Percentiles rank a stretch among this genome's conserved stretches.
These are phyloP conservation scores for Tetragonula clypearis DNA, from an alignment of 1,140 invertebrate species.

Conservation along the genomic window DNA sequence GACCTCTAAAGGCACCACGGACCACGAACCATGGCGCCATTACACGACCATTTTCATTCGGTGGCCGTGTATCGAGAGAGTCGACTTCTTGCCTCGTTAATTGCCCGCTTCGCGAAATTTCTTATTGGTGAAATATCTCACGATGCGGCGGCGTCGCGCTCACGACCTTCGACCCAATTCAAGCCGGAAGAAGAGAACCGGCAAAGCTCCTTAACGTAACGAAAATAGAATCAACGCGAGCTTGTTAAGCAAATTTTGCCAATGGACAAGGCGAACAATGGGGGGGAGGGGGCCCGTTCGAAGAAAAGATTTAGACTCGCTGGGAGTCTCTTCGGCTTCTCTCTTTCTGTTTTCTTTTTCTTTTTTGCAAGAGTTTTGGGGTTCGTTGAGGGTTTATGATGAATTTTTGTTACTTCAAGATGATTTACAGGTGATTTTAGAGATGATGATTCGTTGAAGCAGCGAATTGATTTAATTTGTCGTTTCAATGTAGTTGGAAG, in stretches of 20 bases:
- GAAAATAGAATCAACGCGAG: neutral
- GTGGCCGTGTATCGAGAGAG: neutral
- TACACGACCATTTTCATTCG: slow-evolving; percentile 9
- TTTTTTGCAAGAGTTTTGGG: neutral
- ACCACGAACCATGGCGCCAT: neutral
- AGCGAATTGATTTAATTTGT: too few relatives aligned
- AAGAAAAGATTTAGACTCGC: neutral
- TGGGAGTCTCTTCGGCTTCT: neutral
- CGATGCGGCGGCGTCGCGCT: neutral
- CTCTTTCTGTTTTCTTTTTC: too few relatives aligned
- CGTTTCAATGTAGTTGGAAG: too few relatives aligned
- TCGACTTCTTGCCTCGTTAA: slow-evolving; percentile 18
- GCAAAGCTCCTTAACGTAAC: neutral
- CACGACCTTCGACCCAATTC: slow-evolving; percentile 7
- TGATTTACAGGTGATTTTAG: too few relatives aligned
- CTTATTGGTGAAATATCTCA: slow-evolving; percentile 6
- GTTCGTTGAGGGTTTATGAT: neutral
- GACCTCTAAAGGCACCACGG: neutral
- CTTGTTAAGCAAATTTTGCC: slow-evolving; percentile 4
- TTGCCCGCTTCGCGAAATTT: neutral
- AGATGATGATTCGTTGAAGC: too few relatives aligned
- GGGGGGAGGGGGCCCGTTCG: neutral
- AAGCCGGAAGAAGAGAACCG: neutral
- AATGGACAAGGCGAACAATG: neutral
- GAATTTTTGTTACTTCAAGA: too few relatives aligned